Evolutionary conservation across 30 jellyfish, hydroid and myxozoan genomes (phyloP), one percentile per base, ranked within the genome.

Genomic region (Hydractinia symbiolongicarpus): DNA sequence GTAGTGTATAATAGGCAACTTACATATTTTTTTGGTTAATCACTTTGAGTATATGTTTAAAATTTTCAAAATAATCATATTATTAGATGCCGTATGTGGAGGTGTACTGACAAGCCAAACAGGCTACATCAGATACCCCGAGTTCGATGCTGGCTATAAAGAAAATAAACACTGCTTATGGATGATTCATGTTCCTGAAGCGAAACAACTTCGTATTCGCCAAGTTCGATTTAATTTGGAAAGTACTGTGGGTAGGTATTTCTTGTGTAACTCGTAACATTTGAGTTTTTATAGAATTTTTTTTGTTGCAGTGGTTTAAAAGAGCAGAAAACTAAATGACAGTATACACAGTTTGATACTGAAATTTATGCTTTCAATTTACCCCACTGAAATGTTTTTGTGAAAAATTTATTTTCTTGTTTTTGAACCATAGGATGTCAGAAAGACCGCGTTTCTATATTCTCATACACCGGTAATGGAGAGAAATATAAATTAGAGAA

Each of bases 191-290:
- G 54, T 58, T 61, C 53, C 83, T 7, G 71, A 56, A 9, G 75
- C 21, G 5, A 60, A 77, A 55, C 79, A 30, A 55, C 15, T 77
- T 5, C n/a, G 60, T 9, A 17, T 77, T 56, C 17, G 17, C 2
- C 87, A 79, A 61, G 54, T 40, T 49, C 53, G 54, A 52, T 40
- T 79, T 62, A 66, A 79, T 79, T 54, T 79, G n/a, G 87, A 79
- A 53, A 11, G 9, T 40, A 61, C 83, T 4, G 74, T 9, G 0
- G 68, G 87, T 79, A 62, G 52, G 83, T 55, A 1, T 54, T 30
- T 30, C 44, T 30, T 30, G 2, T 30, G 44, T 30, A 30, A 30
- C 44, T 30, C 2, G 2, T 30, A 30, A 30, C 44, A 30, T 30
- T 30, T 30, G 44, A 2, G 44, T 30, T 30, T 30, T 2, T 30